Evolutionary conservation across 2,888 invertebrate genomes (phyloP).

Genomic region (Cecidostiba fungosa): DNA sequence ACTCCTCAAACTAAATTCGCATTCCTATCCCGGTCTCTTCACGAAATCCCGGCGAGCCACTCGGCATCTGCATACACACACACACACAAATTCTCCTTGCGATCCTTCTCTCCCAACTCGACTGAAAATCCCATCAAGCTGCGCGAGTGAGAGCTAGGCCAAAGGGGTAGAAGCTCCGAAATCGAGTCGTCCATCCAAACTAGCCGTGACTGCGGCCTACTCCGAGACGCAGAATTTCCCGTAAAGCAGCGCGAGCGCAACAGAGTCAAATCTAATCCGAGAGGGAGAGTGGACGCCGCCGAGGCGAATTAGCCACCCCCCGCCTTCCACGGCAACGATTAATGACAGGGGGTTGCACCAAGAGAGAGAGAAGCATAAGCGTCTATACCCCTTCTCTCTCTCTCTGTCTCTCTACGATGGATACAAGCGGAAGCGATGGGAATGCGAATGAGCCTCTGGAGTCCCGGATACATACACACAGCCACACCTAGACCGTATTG

Average conservation of each 20-base stretch:
- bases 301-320: constrained; percentile 47
- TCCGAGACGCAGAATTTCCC: constrained; percentile 32
- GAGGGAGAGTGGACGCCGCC: not conserved
- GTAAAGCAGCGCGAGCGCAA: not conserved
- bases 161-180: constrained; percentile 6
- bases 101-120: not conserved
- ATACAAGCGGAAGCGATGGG: constrained; percentile 3
- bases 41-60: not conserved
- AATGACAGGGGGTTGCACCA: constrained; percentile 38
- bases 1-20: not conserved
- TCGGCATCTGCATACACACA: not conserved
- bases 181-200: constrained; percentile 56
- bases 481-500: constrained; percentile 53
- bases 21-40: not conserved
- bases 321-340: constrained; percentile 33
- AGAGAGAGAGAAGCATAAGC: not conserved
- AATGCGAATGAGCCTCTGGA: constrained; percentile 41
- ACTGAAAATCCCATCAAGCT: constrained; percentile 56
- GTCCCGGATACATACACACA: constrained; percentile 29
- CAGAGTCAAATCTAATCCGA: constrained; percentile 57
- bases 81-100: constrained; percentile 33
- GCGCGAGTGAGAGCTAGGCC: not conserved
- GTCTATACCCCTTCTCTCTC: not conserved
- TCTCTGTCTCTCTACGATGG: not conserved
- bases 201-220: constrained; percentile 7